Evolutionary conservation across 2,113 vertebrate genomes (phyloP).

Genomic region (Pitta sordida): DNA sequence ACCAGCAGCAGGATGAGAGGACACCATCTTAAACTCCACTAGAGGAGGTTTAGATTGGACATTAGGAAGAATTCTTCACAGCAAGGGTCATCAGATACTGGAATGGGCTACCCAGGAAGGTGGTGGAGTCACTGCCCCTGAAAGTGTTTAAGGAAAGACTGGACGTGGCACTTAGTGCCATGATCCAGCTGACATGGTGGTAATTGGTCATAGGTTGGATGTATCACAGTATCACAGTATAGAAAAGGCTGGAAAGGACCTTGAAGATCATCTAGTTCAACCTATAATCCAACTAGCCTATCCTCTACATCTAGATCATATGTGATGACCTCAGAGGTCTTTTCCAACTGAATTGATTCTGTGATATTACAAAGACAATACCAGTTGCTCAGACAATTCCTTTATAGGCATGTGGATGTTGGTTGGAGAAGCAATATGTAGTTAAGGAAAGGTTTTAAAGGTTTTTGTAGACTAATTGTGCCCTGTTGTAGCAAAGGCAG

Average conservation of each 20-base stretch:
- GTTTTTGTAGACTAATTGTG: neutral
- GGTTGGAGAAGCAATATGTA: neutral
- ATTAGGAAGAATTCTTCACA: neutral
- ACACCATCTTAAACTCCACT: neutral
- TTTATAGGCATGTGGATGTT: neutral
- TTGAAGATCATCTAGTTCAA: no score
- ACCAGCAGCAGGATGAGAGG: neutral
- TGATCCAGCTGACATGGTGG: neutral
- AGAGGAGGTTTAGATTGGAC: neutral
- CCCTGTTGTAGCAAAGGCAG: neutral
- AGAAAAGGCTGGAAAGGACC: no score
- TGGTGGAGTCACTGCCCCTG: neutral
- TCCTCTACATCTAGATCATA: no score
- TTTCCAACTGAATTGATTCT: neutral
- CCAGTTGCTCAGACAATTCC: neutral
- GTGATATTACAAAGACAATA: neutral
- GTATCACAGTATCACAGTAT: no score
- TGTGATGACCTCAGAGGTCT: neutral
- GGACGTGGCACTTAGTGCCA: rapidly evolving
- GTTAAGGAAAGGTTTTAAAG: neutral
- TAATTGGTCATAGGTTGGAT: rapidly evolving
- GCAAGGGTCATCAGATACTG: neutral
- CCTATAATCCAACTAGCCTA: no score
- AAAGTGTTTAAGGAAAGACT: neutral
- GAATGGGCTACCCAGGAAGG: neutral